Evolutionary conservation across 2,888 invertebrate species (phyloP), one percentile per base, ranked within the genome.

Genomic region (Dynastes maya): DNA sequence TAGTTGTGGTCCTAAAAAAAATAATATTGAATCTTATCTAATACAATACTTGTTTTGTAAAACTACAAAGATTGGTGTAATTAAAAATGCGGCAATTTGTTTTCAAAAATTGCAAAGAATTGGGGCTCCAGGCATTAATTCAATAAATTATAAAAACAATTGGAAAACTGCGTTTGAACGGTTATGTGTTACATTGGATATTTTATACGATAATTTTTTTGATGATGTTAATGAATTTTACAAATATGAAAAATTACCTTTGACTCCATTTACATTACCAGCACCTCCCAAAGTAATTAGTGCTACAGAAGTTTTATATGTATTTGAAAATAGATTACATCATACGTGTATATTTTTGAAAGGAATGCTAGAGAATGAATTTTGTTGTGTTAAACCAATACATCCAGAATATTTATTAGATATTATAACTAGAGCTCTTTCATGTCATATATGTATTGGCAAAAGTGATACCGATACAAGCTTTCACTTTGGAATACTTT

Each of bases 61-160:
- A 22, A 27, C 40, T 29, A 40, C 61, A 4, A 45, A 72, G 27
- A 40, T 40, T 11, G 72, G 77, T 32, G 68, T 81, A n/a, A 13
- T 74, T 6, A 74, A 61, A 49, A 71, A 72, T 29, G 71, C 75
- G 72, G 82, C 81, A 40, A 82, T 68, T 45, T 81, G 81, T 16
- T 82, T 80, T 61, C 81, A 82, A 76, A 70, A 70, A 65, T 78
- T 83, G 37, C 83, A 83, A 74, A 82, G 82, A 75, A 67, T 80
- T 70, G 82, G 82, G 1, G 76, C 79, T 51, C 67, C 80, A 16
- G 82, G 82, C 2, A 58, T 78, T 0, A 77, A 81, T 53, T 77
- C 78, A 11, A 79, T 78, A 29, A 81, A 80, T 78, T 76, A 83
- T 37, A 82, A 75, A 76, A 75, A 78, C 64, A 79, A 82, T 68